Conservation (phyloP, 2,888 invertebrate species). For the Polydrusus pterygomalis region DNA sequence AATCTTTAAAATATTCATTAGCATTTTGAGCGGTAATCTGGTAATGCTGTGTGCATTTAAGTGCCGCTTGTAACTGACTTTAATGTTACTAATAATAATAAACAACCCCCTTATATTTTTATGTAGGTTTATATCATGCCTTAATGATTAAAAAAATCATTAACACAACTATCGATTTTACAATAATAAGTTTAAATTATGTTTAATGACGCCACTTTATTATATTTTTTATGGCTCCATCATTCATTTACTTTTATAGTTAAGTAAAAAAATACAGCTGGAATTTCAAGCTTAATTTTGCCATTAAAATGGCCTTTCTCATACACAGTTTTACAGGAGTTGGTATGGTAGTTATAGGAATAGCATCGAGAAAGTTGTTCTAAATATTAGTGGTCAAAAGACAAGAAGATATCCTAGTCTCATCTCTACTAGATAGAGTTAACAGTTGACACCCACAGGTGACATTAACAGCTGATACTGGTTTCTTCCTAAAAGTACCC, state of each 20-base stretch:
- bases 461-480: too few species aligned
- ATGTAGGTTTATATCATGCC: conserved; percentile 26
- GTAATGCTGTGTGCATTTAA: conserved; percentile 12
- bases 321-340: not conserved
- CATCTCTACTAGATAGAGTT: too few species aligned
- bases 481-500: too few species aligned
- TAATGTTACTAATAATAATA: conserved; percentile 30
- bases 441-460: too few species aligned
- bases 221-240: conserved; percentile 48
- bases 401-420: too few species aligned
- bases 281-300: conserved; percentile 4
- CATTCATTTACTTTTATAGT: conserved; percentile 51
- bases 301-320: not conserved
- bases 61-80: conserved; percentile 17
- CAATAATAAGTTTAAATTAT: conserved; percentile 56
- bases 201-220: conserved; percentile 49
- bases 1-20: conserved; percentile 24
- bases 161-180: conserved; percentile 51
- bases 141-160: conserved; percentile 51
- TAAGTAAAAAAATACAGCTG: conserved; percentile 11
- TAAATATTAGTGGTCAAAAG: too few species aligned
- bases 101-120: conserved; percentile 29
- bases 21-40: conserved; percentile 14
- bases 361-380: too few species aligned
- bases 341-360: too few species aligned